Evolutionary conservation across 2,797 vertebrate species (phyloP).

Genomic region (Enoplosus armatus): DNA sequence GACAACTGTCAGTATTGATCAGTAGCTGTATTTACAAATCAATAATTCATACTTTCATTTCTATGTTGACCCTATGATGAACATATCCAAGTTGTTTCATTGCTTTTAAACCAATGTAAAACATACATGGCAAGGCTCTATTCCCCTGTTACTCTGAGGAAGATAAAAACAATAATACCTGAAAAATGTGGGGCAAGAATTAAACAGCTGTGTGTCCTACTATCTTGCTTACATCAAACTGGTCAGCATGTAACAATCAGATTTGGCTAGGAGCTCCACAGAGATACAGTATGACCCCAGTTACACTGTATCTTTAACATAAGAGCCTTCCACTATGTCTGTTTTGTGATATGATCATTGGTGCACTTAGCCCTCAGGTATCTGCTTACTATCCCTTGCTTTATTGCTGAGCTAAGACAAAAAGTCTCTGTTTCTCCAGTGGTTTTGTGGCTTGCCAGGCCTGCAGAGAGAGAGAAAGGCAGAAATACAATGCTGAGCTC

Average conservation of each 20-base stretch:
- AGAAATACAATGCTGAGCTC: slow-evolving; percentile 47
- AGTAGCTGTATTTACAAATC: not conserved
- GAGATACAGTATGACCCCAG: not conserved
- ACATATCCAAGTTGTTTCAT: not conserved
- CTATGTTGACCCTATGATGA: not conserved
- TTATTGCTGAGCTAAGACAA: slow-evolving; percentile 51
- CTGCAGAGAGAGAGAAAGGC: slow-evolving; percentile 32
- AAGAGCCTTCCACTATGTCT: slow-evolving; percentile 6
- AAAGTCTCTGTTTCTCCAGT: slow-evolving; percentile 16
- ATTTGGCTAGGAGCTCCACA: not conserved
- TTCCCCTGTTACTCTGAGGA: not conserved
- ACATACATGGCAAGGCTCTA: not conserved
- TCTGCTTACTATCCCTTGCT: slow-evolving; percentile 26
- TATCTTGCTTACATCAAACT: not conserved
- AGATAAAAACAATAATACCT: not conserved
- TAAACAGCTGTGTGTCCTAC: not conserved
- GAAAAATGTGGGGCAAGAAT: not conserved
- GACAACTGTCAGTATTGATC: not conserved
- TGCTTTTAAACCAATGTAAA: not conserved
- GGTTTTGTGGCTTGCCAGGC: slow-evolving; percentile 11
- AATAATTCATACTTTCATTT: not conserved
- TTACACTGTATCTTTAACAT: not conserved
- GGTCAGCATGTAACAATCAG: not conserved
- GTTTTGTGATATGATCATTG: slow-evolving; percentile 30
- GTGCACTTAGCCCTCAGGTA: slow-evolving; percentile 23